Evolutionary conservation across 2,797 vertebrate species (phyloP).

Genomic region (Sebastes steindachneri): DNA sequence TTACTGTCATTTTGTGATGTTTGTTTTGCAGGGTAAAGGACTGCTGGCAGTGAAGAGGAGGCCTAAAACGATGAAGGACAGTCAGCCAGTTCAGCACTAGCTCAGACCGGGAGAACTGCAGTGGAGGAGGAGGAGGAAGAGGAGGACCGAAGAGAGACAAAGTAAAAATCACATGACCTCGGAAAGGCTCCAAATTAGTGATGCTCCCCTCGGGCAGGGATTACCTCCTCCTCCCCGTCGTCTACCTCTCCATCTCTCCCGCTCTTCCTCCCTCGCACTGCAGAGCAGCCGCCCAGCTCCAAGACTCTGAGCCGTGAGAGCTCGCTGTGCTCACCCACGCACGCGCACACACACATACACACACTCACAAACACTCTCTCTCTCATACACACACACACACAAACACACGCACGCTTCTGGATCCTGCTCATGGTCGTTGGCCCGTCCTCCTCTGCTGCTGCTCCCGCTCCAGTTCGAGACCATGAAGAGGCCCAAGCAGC

Average conservation of each 20-base stretch:
- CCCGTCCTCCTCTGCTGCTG: slow-evolving; percentile 65
- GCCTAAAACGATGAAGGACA: slow-evolving; percentile 26
- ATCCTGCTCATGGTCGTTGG: slow-evolving; percentile 77
- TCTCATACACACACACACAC: not conserved
- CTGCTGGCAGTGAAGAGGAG: slow-evolving; percentile 18
- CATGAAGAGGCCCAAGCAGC: slow-evolving; percentile 87
- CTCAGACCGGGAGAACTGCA: slow-evolving; percentile 33
- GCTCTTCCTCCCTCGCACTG: slow-evolving; percentile 51
- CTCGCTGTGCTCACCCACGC: slow-evolving; percentile 32
- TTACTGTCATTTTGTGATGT: slow-evolving; percentile 7
- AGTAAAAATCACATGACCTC: slow-evolving; percentile 52
- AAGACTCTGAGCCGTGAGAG: slow-evolving; percentile 64
- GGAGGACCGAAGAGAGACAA: slow-evolving; percentile 26
- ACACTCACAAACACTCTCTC: not conserved
- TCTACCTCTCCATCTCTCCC: slow-evolving; percentile 57
- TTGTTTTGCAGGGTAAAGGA: slow-evolving; percentile 36
- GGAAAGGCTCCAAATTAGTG: slow-evolving; percentile 58
- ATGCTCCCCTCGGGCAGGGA: slow-evolving; percentile 75
- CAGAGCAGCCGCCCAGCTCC: slow-evolving; percentile 49
- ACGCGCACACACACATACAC: not conserved
- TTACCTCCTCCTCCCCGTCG: slow-evolving; percentile 69
- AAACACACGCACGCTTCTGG: slow-evolving; percentile 16
- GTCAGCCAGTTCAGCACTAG: slow-evolving; percentile 25
- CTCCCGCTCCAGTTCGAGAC: slow-evolving; percentile 47
- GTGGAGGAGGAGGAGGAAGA: slow-evolving; percentile 39